phyloP scores from a whole-genome alignment of 2,113 vertebrate genomes.

The Nesogale talazaci region DNA sequence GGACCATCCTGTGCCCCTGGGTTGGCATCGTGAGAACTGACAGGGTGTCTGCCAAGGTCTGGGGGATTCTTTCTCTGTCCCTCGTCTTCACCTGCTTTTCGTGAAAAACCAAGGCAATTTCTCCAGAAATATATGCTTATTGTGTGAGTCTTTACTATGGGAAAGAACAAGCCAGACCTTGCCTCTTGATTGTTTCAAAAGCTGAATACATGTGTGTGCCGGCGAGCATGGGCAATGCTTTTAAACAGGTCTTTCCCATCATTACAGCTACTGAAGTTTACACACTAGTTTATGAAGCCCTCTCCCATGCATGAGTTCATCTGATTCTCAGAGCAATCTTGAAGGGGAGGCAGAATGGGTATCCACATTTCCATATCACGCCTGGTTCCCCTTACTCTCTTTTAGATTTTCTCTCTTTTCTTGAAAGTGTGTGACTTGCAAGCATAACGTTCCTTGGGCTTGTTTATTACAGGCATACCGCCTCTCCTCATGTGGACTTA shows the following conservation, averaged over 20 bases:
- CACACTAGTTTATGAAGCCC: not conserved
- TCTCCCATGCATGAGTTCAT: not conserved
- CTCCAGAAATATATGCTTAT: not conserved
- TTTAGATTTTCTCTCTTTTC: not conserved
- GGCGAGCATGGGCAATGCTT: not conserved
- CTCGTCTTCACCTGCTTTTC: slow-evolving; percentile 10
- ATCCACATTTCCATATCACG: not conserved
- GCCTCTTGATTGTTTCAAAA: not conserved
- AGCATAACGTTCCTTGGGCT: not conserved
- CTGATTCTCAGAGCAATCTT: not conserved
- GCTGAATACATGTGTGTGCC: not conserved
- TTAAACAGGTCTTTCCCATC: not conserved
- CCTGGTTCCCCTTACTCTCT: not conserved
- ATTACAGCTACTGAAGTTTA: not conserved
- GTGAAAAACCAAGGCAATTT: slow-evolving; percentile 10
- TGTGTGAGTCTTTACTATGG: not conserved
- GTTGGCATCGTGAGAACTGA: not conserved
- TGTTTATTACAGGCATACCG: not conserved
- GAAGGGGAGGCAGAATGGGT: not conserved
- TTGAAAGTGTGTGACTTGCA: not conserved
- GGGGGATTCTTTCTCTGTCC: not conserved
- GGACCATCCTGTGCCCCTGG: not conserved
- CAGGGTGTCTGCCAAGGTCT: not conserved
- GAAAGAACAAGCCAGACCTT: not conserved
- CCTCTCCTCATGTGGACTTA: not conserved